Evolutionary conservation across 2,888 invertebrate genomes (phyloP).

Genomic region (Ferrisia virgata): DNA sequence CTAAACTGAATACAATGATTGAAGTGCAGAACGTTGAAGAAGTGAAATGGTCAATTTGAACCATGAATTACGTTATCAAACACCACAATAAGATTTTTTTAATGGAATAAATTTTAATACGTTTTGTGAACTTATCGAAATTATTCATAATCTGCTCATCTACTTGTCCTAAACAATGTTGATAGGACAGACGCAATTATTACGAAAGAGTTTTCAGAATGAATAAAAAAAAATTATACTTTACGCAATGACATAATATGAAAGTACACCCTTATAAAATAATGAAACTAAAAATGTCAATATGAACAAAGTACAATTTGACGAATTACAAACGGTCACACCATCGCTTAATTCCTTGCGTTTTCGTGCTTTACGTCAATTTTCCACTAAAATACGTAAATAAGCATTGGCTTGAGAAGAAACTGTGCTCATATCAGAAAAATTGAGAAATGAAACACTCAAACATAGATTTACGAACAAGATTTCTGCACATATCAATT

Average conservation of each 20-base stretch:
- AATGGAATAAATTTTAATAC: too few species aligned
- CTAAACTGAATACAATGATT: too few species aligned
- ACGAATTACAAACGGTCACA: background rate
- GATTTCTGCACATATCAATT: background rate
- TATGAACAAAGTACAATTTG: background rate
- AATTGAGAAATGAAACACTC: background rate
- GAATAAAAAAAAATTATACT: background rate
- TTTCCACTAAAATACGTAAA: background rate
- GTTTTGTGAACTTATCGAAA: too few species aligned
- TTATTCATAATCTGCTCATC: too few species aligned
- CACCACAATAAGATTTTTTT: too few species aligned
- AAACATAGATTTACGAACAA: background rate
- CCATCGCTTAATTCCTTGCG: background rate
- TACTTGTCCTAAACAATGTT: too few species aligned
- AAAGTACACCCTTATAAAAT: background rate
- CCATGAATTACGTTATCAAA: too few species aligned
- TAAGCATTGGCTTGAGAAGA: background rate
- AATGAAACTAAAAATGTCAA: conserved; percentile 11
- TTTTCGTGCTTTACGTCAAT: background rate
- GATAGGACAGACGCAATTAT: too few species aligned
- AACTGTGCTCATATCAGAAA: background rate
- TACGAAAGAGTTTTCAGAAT: background rate
- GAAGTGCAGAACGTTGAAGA: too few species aligned
- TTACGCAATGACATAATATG: background rate
- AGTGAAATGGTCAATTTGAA: too few species aligned